Evolutionary conservation across 2,888 invertebrate species (phyloP), one percentile per base, ranked within the genome.

Genomic region (Drosophila greeni): DNA sequence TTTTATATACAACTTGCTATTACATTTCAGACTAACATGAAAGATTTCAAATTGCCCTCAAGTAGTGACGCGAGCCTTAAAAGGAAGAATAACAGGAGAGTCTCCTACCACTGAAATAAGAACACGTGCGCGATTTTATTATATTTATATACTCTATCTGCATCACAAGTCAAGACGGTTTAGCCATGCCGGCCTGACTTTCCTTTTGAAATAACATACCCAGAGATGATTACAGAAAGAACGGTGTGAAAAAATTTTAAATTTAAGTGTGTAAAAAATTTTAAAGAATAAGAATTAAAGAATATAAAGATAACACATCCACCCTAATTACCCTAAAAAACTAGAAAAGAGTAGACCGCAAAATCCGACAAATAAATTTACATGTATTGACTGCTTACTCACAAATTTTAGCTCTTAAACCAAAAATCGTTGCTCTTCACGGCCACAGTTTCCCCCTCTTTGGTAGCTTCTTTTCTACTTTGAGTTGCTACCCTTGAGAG

Each of bases 391-490:
- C 24, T 8, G 14, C 20, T 20, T 11, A 14, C n/a, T 48, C 4
- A 2, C n/a, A 34, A 5, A 33, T 24, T 18, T 51, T 26, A 5
- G 9, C 16, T 24, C 31, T 8, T 34, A 18, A 2, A 37, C 24
- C 51, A 24, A 24, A 34, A 49, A 34, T 11, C n/a, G 34, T 14
- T 23, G 23, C 20, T 16, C 24, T 16, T 16, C 34, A 24, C 11
- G 11, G n/a, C 12, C 16, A 24, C 24, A 51, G 5, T 36, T 18
- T 18, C 11, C 9, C 16, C 1, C 49, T 14, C 16, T 4, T 37
- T 29, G 12, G n/a, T 20, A 23, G 40, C 8, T 14, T 23, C 42
- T 47, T 54, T 54, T 45, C 18, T 48, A 12, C 18, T 34, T 48
- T 48, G 33, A 34, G 24, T 11, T 18, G 29, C 7, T 31, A 40